These are phyloP conservation scores for Melanogrammus aeglefinus DNA, from an alignment of 2,797 vertebrate species.

Conservation along the genomic window DNA sequence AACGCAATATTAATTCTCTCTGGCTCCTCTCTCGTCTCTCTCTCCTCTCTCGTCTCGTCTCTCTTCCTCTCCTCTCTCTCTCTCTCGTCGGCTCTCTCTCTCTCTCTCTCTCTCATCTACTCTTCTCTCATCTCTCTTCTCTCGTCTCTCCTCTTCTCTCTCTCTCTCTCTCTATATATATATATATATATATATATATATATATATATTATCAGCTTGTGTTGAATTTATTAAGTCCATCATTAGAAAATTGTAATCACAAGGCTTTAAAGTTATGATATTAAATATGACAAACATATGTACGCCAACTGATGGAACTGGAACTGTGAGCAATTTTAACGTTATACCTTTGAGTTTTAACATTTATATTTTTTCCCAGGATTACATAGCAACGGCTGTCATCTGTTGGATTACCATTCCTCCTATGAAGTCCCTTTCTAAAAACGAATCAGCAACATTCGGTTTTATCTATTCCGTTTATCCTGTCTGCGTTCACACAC, in stretches of 20 bases:
- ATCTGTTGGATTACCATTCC: neutral
- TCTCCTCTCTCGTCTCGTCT: neutral
- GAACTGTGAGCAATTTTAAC: neutral
- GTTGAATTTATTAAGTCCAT: neutral
- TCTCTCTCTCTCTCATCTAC: too few relatives aligned
- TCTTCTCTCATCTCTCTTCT: neutral
- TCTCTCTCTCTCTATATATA: neutral
- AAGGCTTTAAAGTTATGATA: neutral
- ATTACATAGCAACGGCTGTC: neutral
- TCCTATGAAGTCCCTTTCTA: neutral
- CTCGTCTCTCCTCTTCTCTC: neutral
- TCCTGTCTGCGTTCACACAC: neutral
- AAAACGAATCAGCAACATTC: conserved; percentile 4
- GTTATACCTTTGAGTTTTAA: neutral
- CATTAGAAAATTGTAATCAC: neutral
- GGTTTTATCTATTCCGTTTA: conserved; percentile 12
- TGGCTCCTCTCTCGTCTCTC: neutral
- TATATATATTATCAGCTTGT: neutral
- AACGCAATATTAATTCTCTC: conserved; percentile 49
- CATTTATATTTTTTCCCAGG: neutral
- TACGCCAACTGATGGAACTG: neutral
- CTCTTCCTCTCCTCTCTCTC: neutral
- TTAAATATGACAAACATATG: neutral
- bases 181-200: too few relatives aligned
- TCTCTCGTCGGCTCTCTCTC: neutral